Conservation (phyloP, 2,113 vertebrate species). For the Myrmecophaga tridactyla region DNA sequence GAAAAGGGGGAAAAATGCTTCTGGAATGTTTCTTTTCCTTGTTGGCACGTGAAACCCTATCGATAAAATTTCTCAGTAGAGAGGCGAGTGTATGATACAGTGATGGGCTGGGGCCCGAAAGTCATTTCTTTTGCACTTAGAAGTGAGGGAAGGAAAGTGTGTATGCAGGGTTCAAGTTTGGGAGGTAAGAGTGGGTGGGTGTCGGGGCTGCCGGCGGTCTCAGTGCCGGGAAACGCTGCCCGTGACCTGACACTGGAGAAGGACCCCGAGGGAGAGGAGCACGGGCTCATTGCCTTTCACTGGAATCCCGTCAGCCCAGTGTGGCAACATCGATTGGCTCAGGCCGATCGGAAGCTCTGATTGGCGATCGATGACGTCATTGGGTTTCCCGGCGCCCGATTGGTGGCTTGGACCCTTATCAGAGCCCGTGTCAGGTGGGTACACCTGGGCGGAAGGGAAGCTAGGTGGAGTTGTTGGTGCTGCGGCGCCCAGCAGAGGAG, state of each 20-base stretch:
- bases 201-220: neutral
- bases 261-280: too few species aligned
- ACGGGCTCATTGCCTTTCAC: neutral
- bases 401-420: neutral
- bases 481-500: neutral
- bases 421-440: neutral
- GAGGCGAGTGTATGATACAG: neutral
- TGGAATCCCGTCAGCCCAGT: neutral
- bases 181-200: neutral
- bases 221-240: fast-evolving
- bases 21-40: neutral
- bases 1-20: neutral
- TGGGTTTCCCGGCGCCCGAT: neutral
- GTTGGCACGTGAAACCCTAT: neutral
- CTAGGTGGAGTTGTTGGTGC: neutral
- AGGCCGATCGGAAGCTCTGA: neutral
- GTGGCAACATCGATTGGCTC: neutral
- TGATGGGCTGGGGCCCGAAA: neutral
- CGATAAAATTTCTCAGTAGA: neutral
- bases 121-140: neutral
- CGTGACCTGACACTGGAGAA: too few species aligned
- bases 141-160: neutral
- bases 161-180: neutral
- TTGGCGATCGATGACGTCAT: slow-evolving; percentile 47
- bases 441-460: neutral